Base-by-base conservation (phyloP, 2,797 vertebrate species). In the Clamator glandarius region DNA sequence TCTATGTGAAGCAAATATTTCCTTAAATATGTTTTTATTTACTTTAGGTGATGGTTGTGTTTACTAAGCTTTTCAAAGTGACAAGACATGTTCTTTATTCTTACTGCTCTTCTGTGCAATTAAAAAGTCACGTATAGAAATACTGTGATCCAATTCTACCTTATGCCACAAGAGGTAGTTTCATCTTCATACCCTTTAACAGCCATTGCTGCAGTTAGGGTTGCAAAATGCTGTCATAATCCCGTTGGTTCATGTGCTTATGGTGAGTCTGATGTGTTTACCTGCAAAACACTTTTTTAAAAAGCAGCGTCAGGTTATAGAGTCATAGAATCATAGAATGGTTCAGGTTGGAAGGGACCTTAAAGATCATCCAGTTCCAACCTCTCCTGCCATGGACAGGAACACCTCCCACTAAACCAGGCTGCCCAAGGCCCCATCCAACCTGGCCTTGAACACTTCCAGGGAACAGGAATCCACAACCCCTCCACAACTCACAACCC, bases 141-240 rank as follows among this genome's bases (percentile, higher is more conserved):
- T n/a, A n/a, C n/a, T n/a, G n/a, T n/a, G n/a, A 93, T 85, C 57
- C 41, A n/a, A 63, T 88, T 91, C 66, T 88, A 59, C 67, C 70
- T 41, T 62, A 66, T 91, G 66, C 85, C 48, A 48, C 21, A 3
- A n/a, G 44, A 66, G 63, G 67, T 75, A 84, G 28, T 59, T 90
- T 64, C 52, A 59, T 75, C 42, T 74, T 91, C n/a, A 14, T 81
- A 62, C 21, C 62, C 51, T 29, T 59, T 62, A 84, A 50, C 14
- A 46, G 70, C 0, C 0, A 57, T 67, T 90, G 31, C 59, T 91
- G 59, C 20, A 55, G 39, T 55, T 51, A 41, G 7, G 14, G 21
- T 63, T 85, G 55, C 59, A 78, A 62, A 87, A 79, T 0, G 1
- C 29, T 73, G 13, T 69, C 23, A 15, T 75, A 35, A 17, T 78